Evolutionary conservation across 1,140 invertebrate genomes (phyloP), one percentile per base, ranked within the genome.

Genomic region (Saccostrea glomerata): DNA sequence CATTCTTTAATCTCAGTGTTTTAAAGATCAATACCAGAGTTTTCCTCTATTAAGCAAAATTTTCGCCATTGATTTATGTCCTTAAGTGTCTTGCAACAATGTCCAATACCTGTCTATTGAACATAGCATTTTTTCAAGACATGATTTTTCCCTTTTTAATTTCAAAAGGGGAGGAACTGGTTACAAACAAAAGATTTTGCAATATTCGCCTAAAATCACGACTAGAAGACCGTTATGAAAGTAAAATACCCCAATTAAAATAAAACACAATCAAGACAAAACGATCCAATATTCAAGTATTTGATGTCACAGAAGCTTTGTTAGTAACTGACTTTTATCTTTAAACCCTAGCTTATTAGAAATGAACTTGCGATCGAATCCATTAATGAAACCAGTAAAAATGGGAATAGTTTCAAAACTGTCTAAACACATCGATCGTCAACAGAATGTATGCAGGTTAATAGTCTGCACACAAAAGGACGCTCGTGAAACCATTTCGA

Each of bases 281-380:
- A 30, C 25, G 13, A 77, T 77, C 70, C 70, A 17, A 77, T 77
- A 77, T 77, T 77, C 25, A 15, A 30, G 15, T 77, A 36, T 77
- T 77, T 77, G 25, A 77, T 77, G 70, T 77, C 25, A 77, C 25
- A 15, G 58, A 20, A 30, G 70, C 25, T 30, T 30, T 30, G 23
- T 77, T 25, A 36, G 36, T 11, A 77, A 77, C 13, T 77, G 70
- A 77, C 70, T 77, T 77, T 77, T 36, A 77, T 77, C 25, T 77
- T 77, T 30, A 77, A 77, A 77, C 30, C 25, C 4, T 77, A 3
- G 70, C 30, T 77, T 77, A 77, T 77, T 36, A 30, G 70, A 36
- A 77, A 77, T 77, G 30, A 11, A 77, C 70, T 77, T 77, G 30
- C 70, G 70, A 77, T 77, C 70, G 70, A 77, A 77, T 77, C 70